phyloP scores from a whole-genome alignment of 2,113 vertebrate species.

The Sus scrofa region T2T-Sscrofa CM000818.6:68332001-68332500 shows the following conservation, averaged over 20 bases:
- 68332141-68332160: background rate
- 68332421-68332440: background rate
- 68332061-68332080: background rate
- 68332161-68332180: background rate
- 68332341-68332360: background rate
- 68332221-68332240: background rate
- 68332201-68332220: background rate
- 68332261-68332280: background rate
- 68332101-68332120: background rate
- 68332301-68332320: background rate
- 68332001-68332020: too few relatives aligned
- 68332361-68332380: background rate
- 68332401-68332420: background rate
- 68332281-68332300: background rate
- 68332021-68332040: background rate
- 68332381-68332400: background rate
- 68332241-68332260: background rate
- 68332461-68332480: background rate
- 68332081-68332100: background rate
- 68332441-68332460: background rate
- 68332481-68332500: background rate
- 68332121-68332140: background rate
- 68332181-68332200: constrained; percentile 17
- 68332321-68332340: background rate
- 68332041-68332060: constrained; percentile 2